Evolutionary conservation across 2,113 vertebrate species (phyloP).

Genomic region (Neopipo cinnamomea): DNA sequence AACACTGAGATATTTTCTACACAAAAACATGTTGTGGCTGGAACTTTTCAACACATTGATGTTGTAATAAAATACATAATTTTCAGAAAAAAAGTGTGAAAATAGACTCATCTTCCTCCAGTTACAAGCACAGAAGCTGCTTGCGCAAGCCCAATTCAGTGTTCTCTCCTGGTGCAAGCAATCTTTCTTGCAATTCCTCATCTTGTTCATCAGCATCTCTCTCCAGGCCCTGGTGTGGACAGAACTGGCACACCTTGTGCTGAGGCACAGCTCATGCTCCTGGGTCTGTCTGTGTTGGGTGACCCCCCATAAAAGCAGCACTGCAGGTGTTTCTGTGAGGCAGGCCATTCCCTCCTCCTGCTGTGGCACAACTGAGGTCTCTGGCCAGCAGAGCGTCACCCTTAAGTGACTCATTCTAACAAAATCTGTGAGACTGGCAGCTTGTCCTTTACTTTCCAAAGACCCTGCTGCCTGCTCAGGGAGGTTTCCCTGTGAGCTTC

Average conservation of each 20-base stretch:
- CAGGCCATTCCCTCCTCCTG: neutral
- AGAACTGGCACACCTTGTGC: neutral
- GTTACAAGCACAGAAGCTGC: neutral
- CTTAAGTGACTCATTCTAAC: neutral
- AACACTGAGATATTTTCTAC: neutral
- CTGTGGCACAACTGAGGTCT: fast-evolving
- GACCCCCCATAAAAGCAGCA: neutral
- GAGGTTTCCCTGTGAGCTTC: neutral
- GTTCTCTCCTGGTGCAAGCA: neutral
- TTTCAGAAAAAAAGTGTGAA: neutral
- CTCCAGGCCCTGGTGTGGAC: neutral
- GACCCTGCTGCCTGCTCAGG: neutral
- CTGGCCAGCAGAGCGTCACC: fast-evolving
- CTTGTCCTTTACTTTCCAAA: neutral
- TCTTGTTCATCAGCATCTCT: neutral
- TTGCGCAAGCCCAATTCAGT: neutral
- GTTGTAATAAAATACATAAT: neutral
- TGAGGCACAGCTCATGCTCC: fast-evolving
- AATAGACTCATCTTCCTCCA: neutral
- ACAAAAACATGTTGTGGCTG: neutral
- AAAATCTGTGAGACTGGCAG: neutral
- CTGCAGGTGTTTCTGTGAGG: neutral
- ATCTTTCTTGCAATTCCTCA: neutral
- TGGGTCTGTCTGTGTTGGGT: neutral
- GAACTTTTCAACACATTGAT: neutral